Evolutionary conservation across 2,797 vertebrate genomes (phyloP).

Genomic region (Brotula barbata): DNA sequence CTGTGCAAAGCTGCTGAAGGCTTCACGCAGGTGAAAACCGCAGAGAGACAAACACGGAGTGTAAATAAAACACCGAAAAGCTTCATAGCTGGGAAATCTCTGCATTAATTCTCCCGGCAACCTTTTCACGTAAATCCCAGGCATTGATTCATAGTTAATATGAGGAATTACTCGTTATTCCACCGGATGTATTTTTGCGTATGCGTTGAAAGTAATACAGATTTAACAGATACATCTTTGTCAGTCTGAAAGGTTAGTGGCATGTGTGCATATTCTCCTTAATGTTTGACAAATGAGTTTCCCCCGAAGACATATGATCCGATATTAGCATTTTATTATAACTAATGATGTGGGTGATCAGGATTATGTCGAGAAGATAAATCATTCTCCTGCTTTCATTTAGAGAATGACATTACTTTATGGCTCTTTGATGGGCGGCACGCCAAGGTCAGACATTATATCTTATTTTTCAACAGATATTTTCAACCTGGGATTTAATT

Average conservation of each 20-base stretch:
- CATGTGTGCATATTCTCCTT: constrained; percentile 51
- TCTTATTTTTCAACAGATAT: constrained; percentile 28
- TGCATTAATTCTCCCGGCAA: too few relatives aligned
- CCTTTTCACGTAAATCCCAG: too few relatives aligned
- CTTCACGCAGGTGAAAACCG: too few relatives aligned
- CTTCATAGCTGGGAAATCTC: too few relatives aligned
- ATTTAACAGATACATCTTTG: constrained; percentile 11
- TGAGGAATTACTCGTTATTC: too few relatives aligned
- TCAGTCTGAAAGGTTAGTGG: constrained; percentile 34
- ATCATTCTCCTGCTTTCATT: constrained; percentile 66
- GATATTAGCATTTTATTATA: constrained; percentile 72
- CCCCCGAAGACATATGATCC: constrained; percentile 66
- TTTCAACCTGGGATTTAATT: constrained; percentile 31
- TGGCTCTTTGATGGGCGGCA: constrained; percentile 41
- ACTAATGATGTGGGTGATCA: constrained; percentile 77
- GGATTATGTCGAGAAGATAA: constrained; percentile 71
- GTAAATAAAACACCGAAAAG: too few relatives aligned
- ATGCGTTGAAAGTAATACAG: neutral
- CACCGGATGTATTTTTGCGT: neutral
- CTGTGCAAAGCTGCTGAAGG: too few relatives aligned
- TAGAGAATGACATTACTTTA: constrained; percentile 45
- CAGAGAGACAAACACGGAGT: too few relatives aligned
- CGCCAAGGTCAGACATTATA: constrained; percentile 45
- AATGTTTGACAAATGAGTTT: constrained; percentile 73
- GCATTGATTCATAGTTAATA: too few relatives aligned